Conservation (phyloP, 2,888 invertebrate genomes). For the Perizoma flavofasciatum region DNA sequence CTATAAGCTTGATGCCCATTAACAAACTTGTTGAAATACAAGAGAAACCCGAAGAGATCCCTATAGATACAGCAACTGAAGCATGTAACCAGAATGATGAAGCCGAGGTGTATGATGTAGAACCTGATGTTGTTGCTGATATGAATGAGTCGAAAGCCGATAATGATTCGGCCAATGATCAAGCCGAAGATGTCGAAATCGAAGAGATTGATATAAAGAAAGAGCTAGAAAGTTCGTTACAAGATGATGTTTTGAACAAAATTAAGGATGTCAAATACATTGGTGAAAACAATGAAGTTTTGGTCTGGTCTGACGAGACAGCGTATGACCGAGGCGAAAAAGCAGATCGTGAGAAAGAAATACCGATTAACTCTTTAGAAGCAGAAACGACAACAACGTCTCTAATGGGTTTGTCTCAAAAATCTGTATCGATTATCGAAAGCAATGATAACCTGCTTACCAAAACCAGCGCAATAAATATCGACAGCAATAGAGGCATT, state of each 20-base stretch:
- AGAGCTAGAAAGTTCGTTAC: slow-evolving; percentile 47
- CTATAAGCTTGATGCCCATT: slow-evolving; percentile 40
- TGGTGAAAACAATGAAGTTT: slow-evolving; percentile 58
- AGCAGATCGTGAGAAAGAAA: slow-evolving; percentile 23
- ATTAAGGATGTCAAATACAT: slow-evolving; percentile 60
- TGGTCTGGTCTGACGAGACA: slow-evolving; percentile 61
- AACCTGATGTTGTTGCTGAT: slow-evolving; percentile 4
- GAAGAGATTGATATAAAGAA: slow-evolving; percentile 40
- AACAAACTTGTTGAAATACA: slow-evolving; percentile 29
- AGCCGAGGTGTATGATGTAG: slow-evolving; percentile 5
- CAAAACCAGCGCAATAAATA: slow-evolving; percentile 63
- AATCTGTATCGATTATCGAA: slow-evolving; percentile 60
- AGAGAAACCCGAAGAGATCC: slow-evolving; percentile 20
- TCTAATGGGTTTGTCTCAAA: slow-evolving; percentile 57
- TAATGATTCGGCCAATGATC: slow-evolving; percentile 2
- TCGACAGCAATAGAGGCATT: slow-evolving; percentile 72
- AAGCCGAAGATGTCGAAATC: slow-evolving; percentile 15
- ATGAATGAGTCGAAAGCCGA: neutral
- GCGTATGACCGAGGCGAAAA: slow-evolving; percentile 40
- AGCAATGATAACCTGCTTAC: slow-evolving; percentile 62
- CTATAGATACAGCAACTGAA: slow-evolving; percentile 16
- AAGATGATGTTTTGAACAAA: slow-evolving; percentile 56
- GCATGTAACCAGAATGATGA: slow-evolving; percentile 4
- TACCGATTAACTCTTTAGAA: slow-evolving; percentile 10
- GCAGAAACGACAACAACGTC: slow-evolving; percentile 45